These are phyloP conservation scores for Geotria australis DNA, from an alignment of 2,797 vertebrate genomes.

Conservation along the genomic window DNA sequence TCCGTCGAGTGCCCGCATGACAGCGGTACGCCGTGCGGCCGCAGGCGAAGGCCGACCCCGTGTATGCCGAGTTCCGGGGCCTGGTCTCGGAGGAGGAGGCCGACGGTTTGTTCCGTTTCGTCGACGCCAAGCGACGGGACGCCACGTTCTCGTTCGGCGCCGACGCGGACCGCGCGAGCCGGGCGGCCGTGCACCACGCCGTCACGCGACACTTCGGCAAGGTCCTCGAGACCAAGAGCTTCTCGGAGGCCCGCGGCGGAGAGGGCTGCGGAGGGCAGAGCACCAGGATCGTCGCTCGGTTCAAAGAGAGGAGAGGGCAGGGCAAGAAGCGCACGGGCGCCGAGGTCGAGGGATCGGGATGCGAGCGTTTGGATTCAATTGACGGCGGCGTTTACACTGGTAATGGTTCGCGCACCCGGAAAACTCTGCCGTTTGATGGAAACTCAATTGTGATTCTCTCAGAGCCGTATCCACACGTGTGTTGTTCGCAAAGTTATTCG, in stretches of 20 bases:
- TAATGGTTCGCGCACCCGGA: too few relatives aligned
- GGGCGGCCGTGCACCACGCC: conserved; percentile 55
- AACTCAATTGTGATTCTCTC: too few relatives aligned
- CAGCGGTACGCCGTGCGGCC: too few relatives aligned
- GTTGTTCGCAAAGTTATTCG: too few relatives aligned
- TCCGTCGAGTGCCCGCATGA: too few relatives aligned
- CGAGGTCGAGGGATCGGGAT: conserved; percentile 7
- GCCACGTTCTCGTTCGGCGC: conserved; percentile 42
- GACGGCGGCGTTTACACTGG: too few relatives aligned
- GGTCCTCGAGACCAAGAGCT: conserved; percentile 62
- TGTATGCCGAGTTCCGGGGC: conserved; percentile 35
- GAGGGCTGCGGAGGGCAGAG: conserved; percentile 3
- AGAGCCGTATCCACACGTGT: too few relatives aligned
- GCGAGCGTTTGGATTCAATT: too few relatives aligned
- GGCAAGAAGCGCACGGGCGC: conserved; percentile 20
- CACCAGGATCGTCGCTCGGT: conserved; percentile 30
- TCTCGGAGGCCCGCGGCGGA: conserved; percentile 11
- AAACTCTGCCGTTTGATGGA: too few relatives aligned
- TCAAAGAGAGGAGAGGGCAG: conserved; percentile 22
- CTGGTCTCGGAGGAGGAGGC: conserved; percentile 49
- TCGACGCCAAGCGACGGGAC: conserved; percentile 40
- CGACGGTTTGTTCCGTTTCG: conserved; percentile 48
- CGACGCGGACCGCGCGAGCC: conserved; percentile 39
- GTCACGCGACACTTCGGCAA: conserved; percentile 52
- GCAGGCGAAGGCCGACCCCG: conserved; percentile 27